Base-by-base conservation (phyloP, 2,113 vertebrate genomes). In the Myxocyprinus asiaticus region DNA sequence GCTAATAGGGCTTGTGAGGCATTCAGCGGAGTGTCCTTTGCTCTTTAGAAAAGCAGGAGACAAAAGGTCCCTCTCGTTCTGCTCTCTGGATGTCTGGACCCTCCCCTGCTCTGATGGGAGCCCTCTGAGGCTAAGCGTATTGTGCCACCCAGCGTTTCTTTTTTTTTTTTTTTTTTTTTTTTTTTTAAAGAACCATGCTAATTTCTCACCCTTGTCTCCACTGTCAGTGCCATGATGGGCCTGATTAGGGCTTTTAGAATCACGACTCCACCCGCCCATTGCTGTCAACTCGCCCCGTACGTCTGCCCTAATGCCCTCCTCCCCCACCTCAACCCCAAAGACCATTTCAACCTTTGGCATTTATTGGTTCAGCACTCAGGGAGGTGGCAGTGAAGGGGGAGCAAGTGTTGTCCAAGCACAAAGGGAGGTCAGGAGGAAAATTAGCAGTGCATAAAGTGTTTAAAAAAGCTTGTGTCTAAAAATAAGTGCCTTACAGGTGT, bases 371-470 rank as follows among this genome's bases (percentile, higher is more conserved):
- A 58, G 90, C 90, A 90, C 89, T 59, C 84, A 87, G 89, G 89
- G 91, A 70, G 89, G 91, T 79, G 93, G 92, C 90, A 92, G 93
- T 67, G 88, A 89, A 67, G 77, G 92, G 89, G 89, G 12, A 7
- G 67, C 50, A 42, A 64, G 73, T 77, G 85, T 78, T 82, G 53
- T 79, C 75, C 73, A 77, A 83, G 86, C 86, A 96, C 94, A 97
- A 96, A 92, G 92, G 91, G 82, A 91, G 96, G 95, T 96, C 95
- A 94, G 87, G 70, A 65, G 92, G 92, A 93, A 95, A 96, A 96
- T 95, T 96, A 96, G 95, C 93, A 90, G 95, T 93, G 95, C 95
- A 91, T 96, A 94, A 96, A 95, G 94, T 85, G 85, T 93, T 91
- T 92, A 1, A 92, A 93, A 33, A 33, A n/a, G n/a, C 22, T 33